Base-by-base conservation (phyloP, 1,140 invertebrate genomes). In the Cherax quadricarinatus region DNA sequence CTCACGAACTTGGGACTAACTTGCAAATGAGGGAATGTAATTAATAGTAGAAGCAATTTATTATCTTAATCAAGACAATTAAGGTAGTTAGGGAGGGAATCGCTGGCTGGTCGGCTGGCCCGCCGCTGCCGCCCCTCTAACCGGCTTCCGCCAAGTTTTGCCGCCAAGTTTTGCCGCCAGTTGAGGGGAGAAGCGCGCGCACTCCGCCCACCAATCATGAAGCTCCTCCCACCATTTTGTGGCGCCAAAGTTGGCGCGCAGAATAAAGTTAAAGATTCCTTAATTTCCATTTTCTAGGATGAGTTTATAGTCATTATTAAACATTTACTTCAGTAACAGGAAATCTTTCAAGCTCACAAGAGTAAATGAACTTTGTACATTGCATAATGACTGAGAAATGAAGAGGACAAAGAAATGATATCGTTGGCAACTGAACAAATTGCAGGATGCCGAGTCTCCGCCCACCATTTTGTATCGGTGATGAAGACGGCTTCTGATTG, bases 391-490 rank as follows among this genome's bases (percentile, higher is more conserved):
- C 9, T 9, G 24, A 12, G 0, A 30, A 30, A 75, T 21, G 6
- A 75, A 21, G 6, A 5, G n/a, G 9, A 30, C 4, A 0, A 75
- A 16, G 14, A 53, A 49, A 66, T 62, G 30, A 10, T 14, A 70
- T 18, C n/a, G 24, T 60, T 86, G 89, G 83, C 82, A 88, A 70
- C 53, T 57, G 6, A 14, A 60, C 66, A 93, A 86, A 86, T 89
- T 84, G 78, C 83, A 60, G 81, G 75, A 18, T 18, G 9, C 41
- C 30, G 30, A 86, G 73, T 86, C 92, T 66, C 87, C 92, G 92
- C 92, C 92, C 73, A 89, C 92, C 92, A 93, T 93, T 93, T 93
- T 89, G 87, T 88, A 93, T 83, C 88, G 53, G 78, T 86, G 88
- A 93, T 93, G 86, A 62, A 89, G 88, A 85, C 81, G 86, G 73